Evolutionary conservation across 2,797 vertebrate species (phyloP).

Genomic region (Xiphophorus birchmanni): DNA sequence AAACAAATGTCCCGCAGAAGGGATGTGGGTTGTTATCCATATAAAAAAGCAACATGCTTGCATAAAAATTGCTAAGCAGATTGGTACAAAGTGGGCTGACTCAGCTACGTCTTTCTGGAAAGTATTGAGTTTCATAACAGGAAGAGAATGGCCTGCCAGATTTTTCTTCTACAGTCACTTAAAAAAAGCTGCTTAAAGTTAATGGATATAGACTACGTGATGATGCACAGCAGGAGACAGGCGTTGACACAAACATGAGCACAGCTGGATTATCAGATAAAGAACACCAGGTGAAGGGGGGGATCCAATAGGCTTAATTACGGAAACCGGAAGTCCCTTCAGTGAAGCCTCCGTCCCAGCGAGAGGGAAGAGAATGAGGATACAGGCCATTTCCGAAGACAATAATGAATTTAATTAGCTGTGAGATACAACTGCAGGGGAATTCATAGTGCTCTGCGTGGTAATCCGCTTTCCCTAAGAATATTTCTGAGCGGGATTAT

Average conservation of each 20-base stretch:
- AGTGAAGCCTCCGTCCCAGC: slow-evolving; percentile 48
- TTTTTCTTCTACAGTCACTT: slow-evolving; percentile 6
- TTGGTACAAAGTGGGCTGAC: slow-evolving; percentile 1
- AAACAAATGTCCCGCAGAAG: slow-evolving; percentile 11
- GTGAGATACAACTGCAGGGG: slow-evolving; percentile 61
- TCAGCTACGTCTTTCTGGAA: slow-evolving; percentile 7
- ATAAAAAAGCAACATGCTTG: slow-evolving; percentile 1
- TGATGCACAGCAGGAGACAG: not conserved
- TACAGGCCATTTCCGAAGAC: slow-evolving; percentile 61
- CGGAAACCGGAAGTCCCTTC: slow-evolving; percentile 59
- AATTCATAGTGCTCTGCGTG: slow-evolving; percentile 52
- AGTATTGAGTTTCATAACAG: slow-evolving; percentile 26
- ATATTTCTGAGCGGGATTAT: slow-evolving; percentile 75
- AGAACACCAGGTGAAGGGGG: slow-evolving; percentile 49
- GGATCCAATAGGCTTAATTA: slow-evolving; percentile 77
- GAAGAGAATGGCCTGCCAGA: not conserved
- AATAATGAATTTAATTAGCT: slow-evolving; percentile 81
- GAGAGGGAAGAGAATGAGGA: slow-evolving; percentile 45
- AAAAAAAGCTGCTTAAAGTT: not conserved
- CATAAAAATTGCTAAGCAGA: not conserved
- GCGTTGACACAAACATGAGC: slow-evolving; percentile 5
- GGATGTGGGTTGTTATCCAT: slow-evolving; percentile 17
- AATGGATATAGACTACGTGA: not conserved
- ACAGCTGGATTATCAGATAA: slow-evolving; percentile 43
- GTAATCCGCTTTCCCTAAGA: slow-evolving; percentile 72